A percentile compares a stretch with the other conserved stretches of the same genome.
phyloP scores from a whole-genome alignment of 2,113 vertebrate species.

The Silurus asotus region DNA sequence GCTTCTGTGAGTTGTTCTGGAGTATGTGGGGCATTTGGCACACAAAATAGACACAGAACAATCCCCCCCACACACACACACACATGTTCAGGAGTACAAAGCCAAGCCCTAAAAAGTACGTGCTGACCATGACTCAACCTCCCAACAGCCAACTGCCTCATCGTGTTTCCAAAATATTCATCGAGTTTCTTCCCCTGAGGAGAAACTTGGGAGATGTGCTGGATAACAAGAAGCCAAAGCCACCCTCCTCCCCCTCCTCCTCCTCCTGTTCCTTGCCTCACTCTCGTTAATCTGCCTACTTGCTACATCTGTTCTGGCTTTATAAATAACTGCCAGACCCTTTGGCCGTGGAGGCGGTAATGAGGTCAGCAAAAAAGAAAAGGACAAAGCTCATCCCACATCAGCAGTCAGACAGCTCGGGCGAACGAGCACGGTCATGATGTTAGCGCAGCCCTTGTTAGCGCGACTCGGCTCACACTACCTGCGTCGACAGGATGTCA shows the following conservation, averaged over 20 bases:
- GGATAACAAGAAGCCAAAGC: slow-evolving; percentile 24
- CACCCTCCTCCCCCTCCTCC: background rate
- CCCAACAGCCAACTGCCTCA: slow-evolving; percentile 29
- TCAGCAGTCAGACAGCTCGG: background rate
- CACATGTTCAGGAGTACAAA: background rate
- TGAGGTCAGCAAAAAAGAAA: background rate
- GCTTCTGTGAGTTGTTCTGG: background rate
- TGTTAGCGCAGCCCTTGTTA: background rate
- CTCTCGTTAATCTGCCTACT: slow-evolving; percentile 28
- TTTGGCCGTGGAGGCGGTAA: background rate
- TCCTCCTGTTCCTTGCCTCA: background rate
- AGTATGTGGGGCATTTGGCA: background rate
- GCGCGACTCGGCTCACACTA: background rate
- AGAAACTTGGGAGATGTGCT: slow-evolving; percentile 24
- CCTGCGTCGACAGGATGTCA: slow-evolving; percentile 9
- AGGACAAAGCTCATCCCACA: slow-evolving; percentile 1
- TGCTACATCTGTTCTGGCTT: slow-evolving; percentile 13
- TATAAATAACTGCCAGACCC: slow-evolving; percentile 21
- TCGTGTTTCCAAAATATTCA: slow-evolving; percentile 42
- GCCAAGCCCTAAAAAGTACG: slow-evolving; percentile 16
- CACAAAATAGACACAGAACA: background rate
- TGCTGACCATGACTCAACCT: slow-evolving; percentile 4
- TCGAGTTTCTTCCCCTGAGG: slow-evolving; percentile 33
- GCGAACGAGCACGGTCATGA: background rate
- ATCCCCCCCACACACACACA: background rate